These are phyloP conservation scores for Pseudopleuronectes americanus DNA, from an alignment of 2,797 vertebrate species.

Conservation along the genomic window DNA sequence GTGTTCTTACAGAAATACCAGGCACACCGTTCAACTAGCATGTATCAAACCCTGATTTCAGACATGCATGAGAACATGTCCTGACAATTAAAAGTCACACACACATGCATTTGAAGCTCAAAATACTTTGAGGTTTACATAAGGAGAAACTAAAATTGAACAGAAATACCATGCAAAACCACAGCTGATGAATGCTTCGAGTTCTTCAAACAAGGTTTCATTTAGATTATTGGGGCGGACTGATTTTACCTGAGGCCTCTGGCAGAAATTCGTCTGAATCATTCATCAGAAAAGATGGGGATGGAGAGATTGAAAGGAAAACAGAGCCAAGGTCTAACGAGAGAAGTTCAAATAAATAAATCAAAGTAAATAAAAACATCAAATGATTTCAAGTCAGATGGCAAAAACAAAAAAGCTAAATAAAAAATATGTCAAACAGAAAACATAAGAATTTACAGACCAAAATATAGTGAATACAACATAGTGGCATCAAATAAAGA, in stretches of 20 bases:
- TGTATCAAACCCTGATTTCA: slow-evolving; percentile 3
- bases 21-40: slow-evolving; percentile 1
- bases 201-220: background rate
- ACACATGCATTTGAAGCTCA: slow-evolving; percentile 11
- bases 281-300: slow-evolving; percentile 78
- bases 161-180: slow-evolving; percentile 8
- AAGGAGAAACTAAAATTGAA: background rate
- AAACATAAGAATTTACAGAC: background rate
- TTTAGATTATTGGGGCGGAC: slow-evolving; percentile 16
- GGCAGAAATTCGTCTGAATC: slow-evolving; percentile 76
- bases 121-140: background rate
- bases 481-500: background rate
- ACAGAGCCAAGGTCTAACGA: slow-evolving; percentile 78
- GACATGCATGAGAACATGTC: background rate
- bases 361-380: slow-evolving; percentile 44
- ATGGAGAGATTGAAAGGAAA: slow-evolving; percentile 79
- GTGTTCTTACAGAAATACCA: background rate
- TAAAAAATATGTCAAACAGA: background rate
- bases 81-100: background rate
- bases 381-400: slow-evolving; percentile 16
- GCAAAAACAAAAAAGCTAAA: slow-evolving; percentile 9
- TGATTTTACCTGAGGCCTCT: slow-evolving; percentile 78
- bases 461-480: slow-evolving; percentile 4
- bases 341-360: slow-evolving; percentile 40
- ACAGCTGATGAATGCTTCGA: background rate